Conservation (phyloP, 2,888 invertebrate species). For the Cordilura impudica region DNA sequence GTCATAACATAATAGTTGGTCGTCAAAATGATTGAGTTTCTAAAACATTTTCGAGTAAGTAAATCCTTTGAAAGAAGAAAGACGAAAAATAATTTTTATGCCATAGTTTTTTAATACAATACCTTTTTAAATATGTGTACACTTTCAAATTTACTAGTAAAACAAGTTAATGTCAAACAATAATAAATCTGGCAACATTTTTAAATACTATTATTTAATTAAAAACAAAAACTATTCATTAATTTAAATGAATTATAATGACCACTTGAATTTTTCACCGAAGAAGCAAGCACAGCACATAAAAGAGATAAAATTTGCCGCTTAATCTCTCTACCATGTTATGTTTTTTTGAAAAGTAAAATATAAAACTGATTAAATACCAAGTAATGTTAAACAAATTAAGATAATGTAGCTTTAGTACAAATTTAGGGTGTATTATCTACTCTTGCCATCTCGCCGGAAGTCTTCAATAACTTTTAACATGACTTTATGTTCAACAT, state of each 20-base stretch:
- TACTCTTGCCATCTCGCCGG: slow-evolving; percentile 34
- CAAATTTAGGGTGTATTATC: slow-evolving; percentile 12
- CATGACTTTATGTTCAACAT: not conserved
- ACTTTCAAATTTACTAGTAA: too few species aligned
- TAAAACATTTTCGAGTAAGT: too few species aligned
- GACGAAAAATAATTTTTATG: too few species aligned
- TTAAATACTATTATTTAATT: not conserved
- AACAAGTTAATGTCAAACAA: not conserved
- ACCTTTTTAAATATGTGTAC: too few species aligned
- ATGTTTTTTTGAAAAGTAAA: not conserved
- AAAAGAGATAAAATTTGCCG: not conserved
- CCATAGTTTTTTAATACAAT: too few species aligned
- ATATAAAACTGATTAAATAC: slow-evolving; percentile 3
- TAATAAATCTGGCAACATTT: not conserved
- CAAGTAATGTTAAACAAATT: not conserved
- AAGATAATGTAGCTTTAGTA: not conserved
- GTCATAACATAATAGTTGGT: too few species aligned
- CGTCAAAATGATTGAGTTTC: too few species aligned
- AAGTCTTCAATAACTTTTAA: slow-evolving; percentile 33
- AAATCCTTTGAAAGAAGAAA: too few species aligned
- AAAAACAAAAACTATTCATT: not conserved
- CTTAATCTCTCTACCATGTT: not conserved
- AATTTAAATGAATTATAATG: slow-evolving; percentile 1
- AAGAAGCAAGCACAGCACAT: too few species aligned
- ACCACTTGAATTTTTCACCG: not conserved